Percentiles rank a stretch among this genome's conserved stretches.
phyloP scores from a whole-genome alignment of 2,888 invertebrate genomes.

The Odontothrips loti region DNA sequence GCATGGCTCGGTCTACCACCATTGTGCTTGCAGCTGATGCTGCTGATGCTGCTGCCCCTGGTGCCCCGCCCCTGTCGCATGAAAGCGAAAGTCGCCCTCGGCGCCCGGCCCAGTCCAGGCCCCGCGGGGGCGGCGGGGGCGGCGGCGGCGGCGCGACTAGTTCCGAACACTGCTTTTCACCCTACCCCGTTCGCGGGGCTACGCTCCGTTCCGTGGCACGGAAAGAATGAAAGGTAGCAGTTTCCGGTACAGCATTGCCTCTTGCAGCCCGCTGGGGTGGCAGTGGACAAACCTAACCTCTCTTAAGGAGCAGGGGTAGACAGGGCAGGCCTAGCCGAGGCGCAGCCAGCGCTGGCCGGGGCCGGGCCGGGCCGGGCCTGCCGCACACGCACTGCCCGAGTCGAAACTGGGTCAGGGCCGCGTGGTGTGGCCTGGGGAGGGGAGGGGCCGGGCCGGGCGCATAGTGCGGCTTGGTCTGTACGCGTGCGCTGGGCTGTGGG shows the following conservation, averaged over 20 bases:
- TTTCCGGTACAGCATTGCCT: not conserved
- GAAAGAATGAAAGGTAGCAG: not conserved
- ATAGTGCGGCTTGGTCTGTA: not conserved
- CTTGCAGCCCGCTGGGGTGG: not conserved
- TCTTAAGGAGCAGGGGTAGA: not conserved
- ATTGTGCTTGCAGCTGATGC: too few species aligned
- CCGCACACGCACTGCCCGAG: conserved; percentile 50
- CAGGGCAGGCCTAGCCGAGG: not conserved
- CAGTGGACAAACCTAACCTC: too few species aligned
- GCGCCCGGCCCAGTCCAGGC: conserved; percentile 41
- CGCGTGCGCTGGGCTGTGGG: too few species aligned
- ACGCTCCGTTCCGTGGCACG: too few species aligned
- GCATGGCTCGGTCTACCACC: too few species aligned
- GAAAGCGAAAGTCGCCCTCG: conserved; percentile 47
- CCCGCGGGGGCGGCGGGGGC: not conserved
- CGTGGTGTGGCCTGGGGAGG: not conserved
- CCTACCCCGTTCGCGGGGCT: too few species aligned
- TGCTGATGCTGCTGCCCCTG: too few species aligned
- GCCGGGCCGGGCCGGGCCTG: not conserved
- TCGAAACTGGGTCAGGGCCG: conserved; percentile 54
- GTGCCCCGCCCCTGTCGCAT: conserved; percentile 35
- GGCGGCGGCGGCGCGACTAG: not conserved
- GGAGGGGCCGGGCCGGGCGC: not conserved
- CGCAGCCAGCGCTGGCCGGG: not conserved
- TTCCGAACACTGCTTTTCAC: not conserved